Evolutionary conservation across 1,140 invertebrate species (phyloP).

Genomic region (silkworm (Bombyx mori)): ASM3026992v2 NC_085116.1:10295501-10296000

Average conservation of each 20-base stretch:
- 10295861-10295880: no score
- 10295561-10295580: background rate
- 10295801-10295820: background rate
- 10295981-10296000: no score
- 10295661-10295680: conserved; percentile 26
- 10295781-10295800: no score
- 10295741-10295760: conserved; percentile 18
- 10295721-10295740: conserved; percentile 8
- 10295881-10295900: no score
- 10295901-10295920: no score
- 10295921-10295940: no score
- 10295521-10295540: no score
- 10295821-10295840: background rate
- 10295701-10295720: conserved; percentile 23
- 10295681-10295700: conserved; percentile 33
- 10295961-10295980: no score
- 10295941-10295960: no score
- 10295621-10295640: conserved; percentile 23
- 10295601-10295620: conserved; percentile 5
- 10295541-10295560: background rate
- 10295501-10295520: no score
- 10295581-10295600: conserved; percentile 1
- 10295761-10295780: conserved; percentile 1
- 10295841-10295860: no score
- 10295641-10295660: conserved; percentile 27